A percentile compares a stretch with the other conserved stretches of the same genome.
Conservation (phyloP, 1,140 invertebrate species). For the Microvelia longipes region DNA sequence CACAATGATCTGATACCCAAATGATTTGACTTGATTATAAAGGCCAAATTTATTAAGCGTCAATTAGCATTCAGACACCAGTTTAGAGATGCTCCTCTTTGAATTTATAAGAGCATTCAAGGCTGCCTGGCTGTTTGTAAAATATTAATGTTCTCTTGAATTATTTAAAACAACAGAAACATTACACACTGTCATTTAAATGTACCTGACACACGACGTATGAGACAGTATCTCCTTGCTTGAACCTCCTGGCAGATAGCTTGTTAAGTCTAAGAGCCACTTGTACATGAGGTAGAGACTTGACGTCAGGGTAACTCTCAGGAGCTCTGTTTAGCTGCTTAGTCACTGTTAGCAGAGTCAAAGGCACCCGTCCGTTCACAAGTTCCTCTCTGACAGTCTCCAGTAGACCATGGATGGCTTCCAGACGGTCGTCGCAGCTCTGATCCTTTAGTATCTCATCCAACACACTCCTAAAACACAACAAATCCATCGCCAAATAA, state of each 20-base stretch:
- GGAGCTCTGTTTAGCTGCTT: conserved; percentile 94
- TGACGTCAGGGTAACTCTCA: conserved; percentile 77
- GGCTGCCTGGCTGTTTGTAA: no score
- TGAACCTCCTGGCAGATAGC: conserved; percentile 62
- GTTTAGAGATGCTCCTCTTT: no score
- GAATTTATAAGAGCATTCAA: no score
- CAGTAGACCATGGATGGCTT: conserved; percentile 59
- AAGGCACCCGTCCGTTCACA: conserved; percentile 43
- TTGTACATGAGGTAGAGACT: conserved; percentile 73
- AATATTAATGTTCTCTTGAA: no score
- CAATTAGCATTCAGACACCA: no score
- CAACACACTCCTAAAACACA: conserved; percentile 44
- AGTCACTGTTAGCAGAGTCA: conserved; percentile 71
- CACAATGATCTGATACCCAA: no score
- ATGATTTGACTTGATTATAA: no score
- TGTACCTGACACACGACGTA: conserved; percentile 83
- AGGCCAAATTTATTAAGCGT: no score
- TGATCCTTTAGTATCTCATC: conserved; percentile 72
- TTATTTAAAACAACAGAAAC: no score
- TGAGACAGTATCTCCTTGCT: conserved; percentile 83
- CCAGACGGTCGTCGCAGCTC: conserved; percentile 61
- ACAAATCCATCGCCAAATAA: no score
- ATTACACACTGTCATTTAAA: no score
- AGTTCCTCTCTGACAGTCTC: conserved; percentile 53
- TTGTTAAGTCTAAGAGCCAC: conserved; percentile 78